Evolutionary conservation across 2,797 vertebrate genomes (phyloP).

Genomic region (Ctenopoma multispine): DNA sequence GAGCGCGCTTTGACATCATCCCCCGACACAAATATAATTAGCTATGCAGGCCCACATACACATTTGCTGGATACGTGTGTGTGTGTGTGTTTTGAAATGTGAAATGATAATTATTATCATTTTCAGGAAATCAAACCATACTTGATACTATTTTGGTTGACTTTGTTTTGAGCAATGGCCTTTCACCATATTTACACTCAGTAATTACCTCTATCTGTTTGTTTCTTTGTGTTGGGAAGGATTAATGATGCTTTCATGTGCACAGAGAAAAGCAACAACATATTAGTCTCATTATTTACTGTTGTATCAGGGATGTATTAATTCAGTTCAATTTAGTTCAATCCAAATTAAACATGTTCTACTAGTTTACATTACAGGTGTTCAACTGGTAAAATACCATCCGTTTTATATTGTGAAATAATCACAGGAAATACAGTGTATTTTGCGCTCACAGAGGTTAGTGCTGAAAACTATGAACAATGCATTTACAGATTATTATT

Average conservation of each 20-base stretch:
- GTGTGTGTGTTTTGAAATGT: not conserved
- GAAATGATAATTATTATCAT: not conserved
- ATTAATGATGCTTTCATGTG: not conserved
- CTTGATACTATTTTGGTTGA: not conserved
- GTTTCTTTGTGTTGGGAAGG: not conserved
- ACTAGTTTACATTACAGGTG: not conserved
- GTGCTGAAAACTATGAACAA: not conserved
- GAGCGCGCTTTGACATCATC: slow-evolving; percentile 60
- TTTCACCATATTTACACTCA: not conserved
- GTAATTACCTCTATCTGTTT: not conserved
- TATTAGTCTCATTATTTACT: not conserved
- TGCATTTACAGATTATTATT: not conserved
- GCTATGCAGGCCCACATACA: slow-evolving; percentile 58
- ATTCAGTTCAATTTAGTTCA: not conserved
- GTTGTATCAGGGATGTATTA: not conserved
- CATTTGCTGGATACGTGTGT: not conserved
- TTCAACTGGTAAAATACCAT: not conserved
- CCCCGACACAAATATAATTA: slow-evolving; percentile 65
- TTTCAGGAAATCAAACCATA: not conserved
- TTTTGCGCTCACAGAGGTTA: not conserved
- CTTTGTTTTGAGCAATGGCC: not conserved
- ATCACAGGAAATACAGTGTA: not conserved
- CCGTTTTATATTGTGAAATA: slow-evolving; percentile 5
- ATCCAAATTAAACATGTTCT: not conserved
- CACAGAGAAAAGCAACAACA: not conserved